Conservation (phyloP, 2,797 vertebrate genomes). For the Acanthornis magna region DNA sequence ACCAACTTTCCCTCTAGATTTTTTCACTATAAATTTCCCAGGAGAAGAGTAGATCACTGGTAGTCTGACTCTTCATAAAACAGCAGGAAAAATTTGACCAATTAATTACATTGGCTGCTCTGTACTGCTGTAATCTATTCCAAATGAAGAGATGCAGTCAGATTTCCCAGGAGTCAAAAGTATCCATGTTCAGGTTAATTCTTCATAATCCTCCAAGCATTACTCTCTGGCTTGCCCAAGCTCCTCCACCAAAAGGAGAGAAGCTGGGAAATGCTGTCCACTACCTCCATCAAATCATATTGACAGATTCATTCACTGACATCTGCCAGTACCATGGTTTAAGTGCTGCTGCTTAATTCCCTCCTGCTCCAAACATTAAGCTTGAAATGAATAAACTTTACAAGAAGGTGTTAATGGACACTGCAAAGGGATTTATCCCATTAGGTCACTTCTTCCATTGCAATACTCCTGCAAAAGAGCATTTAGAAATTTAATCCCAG, state of each 20-base stretch:
- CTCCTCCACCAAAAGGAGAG: neutral
- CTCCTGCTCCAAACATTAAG: neutral
- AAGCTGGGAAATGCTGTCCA: neutral
- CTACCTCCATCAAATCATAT: fast-evolving
- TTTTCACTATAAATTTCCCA: neutral
- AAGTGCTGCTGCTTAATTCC: neutral
- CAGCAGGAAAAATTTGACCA: neutral
- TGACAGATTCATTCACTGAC: neutral
- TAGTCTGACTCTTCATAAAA: neutral
- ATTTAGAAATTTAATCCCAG: neutral
- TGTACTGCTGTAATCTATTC: neutral
- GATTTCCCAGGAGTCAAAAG: neutral
- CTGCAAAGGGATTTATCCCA: neutral
- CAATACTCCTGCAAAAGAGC: neutral
- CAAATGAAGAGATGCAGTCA: neutral
- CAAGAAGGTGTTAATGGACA: neutral
- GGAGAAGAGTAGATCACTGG: neutral
- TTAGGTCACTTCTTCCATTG: neutral
- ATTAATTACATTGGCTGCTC: neutral
- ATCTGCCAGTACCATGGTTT: neutral
- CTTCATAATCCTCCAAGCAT: neutral
- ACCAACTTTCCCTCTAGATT: neutral
- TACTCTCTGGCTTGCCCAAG: neutral
- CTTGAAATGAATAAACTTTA: neutral
- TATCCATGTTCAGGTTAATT: neutral